Evolutionary conservation across 2,797 vertebrate species (phyloP).

Genomic region (Cheirogaleus major): DNA sequence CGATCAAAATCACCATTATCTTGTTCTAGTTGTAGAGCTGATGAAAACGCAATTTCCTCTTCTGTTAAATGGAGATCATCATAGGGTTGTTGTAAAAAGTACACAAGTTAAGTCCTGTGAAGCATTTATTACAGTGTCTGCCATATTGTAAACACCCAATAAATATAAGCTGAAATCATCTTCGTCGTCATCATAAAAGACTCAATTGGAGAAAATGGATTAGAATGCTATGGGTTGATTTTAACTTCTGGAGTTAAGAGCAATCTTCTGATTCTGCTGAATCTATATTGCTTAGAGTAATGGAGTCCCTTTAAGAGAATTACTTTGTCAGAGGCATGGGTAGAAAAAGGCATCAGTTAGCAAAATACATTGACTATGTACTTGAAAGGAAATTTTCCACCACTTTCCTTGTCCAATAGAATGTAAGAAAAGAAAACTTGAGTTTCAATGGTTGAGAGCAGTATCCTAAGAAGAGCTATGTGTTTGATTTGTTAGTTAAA

Average conservation of each 20-base stretch:
- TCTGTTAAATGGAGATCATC: not conserved
- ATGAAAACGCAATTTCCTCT: not conserved
- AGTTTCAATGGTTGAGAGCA: not conserved
- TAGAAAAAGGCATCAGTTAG: conserved; percentile 20
- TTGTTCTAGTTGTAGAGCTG: not conserved
- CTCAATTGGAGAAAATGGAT: not conserved
- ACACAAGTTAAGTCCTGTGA: not conserved
- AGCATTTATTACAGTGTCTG: not conserved
- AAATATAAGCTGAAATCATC: not conserved
- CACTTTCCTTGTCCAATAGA: not conserved
- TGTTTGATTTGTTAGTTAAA: not conserved
- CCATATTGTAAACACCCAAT: not conserved
- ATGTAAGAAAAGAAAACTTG: not conserved
- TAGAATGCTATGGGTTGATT: not conserved
- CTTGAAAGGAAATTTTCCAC: conserved; percentile 11
- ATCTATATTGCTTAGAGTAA: not conserved
- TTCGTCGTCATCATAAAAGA: not conserved
- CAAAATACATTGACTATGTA: not conserved
- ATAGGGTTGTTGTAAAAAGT: not conserved
- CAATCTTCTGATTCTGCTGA: not conserved
- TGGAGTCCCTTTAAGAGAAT: not conserved
- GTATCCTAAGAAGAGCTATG: not conserved
- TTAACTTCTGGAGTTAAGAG: not conserved
- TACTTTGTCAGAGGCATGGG: not conserved
- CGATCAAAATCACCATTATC: not conserved